Evolutionary conservation across 2,888 invertebrate species (phyloP).

Genomic region (Euproctis similis): DNA sequence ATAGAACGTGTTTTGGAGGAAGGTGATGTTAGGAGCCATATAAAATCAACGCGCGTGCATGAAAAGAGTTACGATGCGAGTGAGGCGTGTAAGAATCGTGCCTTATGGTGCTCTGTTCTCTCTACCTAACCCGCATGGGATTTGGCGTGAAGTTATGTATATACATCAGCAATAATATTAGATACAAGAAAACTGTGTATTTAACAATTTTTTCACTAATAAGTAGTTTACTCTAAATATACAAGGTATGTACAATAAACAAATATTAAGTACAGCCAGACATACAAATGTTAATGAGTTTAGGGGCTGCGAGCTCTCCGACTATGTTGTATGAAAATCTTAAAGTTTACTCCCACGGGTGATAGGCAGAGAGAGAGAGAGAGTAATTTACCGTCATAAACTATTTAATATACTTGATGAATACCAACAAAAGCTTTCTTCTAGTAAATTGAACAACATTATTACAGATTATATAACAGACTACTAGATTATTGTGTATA

Average conservation of each 20-base stretch:
- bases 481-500: neutral
- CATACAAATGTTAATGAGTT: constrained; percentile 1
- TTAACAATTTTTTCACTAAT: no score
- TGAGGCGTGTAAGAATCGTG: no score
- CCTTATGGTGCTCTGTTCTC: no score
- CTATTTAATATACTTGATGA: constrained; percentile 6
- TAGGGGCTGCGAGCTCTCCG: constrained; percentile 2
- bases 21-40: no score
- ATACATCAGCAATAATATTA: no score
- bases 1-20: no score
- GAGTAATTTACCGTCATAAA: constrained; percentile 8
- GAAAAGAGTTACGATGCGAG: no score
- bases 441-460: neutral
- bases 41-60: no score
- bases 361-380: no score
- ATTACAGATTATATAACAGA: neutral
- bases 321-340: constrained; percentile 6
- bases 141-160: no score
- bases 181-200: no score
- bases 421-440: constrained; percentile 2
- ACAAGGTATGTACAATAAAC: constrained; percentile 1
- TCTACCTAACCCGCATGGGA: no score
- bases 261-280: neutral
- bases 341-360: constrained; percentile 4
- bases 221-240: neutral